A percentile compares a stretch with the other conserved stretches of the same genome.
phyloP scores from a whole-genome alignment of 2,797 vertebrate genomes.

The Loris lydekkerianus region DNA sequence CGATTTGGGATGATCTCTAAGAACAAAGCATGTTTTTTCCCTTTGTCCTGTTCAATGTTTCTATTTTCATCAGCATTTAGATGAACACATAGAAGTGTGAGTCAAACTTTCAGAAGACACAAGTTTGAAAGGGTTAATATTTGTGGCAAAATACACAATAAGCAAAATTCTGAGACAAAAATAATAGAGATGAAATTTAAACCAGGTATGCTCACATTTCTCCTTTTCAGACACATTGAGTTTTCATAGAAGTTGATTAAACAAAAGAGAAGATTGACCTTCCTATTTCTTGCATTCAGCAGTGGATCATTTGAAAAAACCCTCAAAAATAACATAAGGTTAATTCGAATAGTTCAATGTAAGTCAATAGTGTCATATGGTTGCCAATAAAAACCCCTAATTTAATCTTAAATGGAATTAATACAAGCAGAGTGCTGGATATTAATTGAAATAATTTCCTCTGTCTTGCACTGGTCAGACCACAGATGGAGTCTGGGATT shows the following conservation, averaged over 20 bases:
- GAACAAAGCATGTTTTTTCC: neutral
- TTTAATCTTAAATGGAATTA: conserved; percentile 52
- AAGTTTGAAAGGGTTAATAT: neutral
- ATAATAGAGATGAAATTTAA: neutral
- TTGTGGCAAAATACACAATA: neutral
- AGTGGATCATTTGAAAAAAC: neutral
- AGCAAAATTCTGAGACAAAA: neutral
- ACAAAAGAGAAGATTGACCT: neutral
- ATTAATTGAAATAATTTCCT: neutral
- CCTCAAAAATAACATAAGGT: neutral
- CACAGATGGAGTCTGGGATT: neutral
- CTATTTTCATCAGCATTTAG: neutral
- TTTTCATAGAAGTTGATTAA: conserved; percentile 14
- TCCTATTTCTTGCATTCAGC: neutral
- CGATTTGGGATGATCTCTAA: neutral
- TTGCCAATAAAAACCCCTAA: neutral
- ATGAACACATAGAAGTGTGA: neutral
- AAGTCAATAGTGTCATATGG: neutral
- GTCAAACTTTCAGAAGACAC: neutral
- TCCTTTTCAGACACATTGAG: neutral
- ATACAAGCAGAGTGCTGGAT: neutral
- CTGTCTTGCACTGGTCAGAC: neutral
- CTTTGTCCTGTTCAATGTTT: neutral
- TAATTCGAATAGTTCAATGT: conserved; percentile 52
- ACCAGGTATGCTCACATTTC: neutral